These are phyloP conservation scores for Pedionomus torquatus DNA, from an alignment of 2,113 vertebrate species.

Conservation along the genomic window DNA sequence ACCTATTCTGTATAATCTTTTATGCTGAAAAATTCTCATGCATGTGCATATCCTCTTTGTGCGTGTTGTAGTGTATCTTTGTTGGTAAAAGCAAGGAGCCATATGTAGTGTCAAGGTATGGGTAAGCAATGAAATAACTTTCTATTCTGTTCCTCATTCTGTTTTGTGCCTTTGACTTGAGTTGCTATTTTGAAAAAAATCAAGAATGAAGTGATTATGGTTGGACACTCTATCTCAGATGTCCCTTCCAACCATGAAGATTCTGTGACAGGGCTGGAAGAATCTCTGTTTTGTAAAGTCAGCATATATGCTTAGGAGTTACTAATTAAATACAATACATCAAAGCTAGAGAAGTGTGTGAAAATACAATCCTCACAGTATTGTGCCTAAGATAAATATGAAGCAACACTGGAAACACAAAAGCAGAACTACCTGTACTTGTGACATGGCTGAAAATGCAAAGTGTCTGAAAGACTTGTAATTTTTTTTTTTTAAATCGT, in stretches of 20 bases:
- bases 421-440: background rate
- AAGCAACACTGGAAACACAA: background rate
- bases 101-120: background rate
- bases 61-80: background rate
- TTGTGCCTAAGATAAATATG: background rate
- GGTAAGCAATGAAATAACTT: background rate
- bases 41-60: background rate
- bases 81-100: background rate
- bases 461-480: no score
- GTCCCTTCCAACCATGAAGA: no score
- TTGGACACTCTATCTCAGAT: no score
- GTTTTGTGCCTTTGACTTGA: background rate
- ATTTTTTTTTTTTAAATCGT: no score
- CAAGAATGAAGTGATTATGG: background rate
- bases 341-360: background rate
- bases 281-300: background rate
- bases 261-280: background rate
- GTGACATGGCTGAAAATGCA: background rate
- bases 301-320: background rate
- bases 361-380: background rate
- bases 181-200: background rate
- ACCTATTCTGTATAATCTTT: background rate
- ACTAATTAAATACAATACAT: background rate
- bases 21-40: background rate
- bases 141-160: background rate